A percentile compares a stretch with the other conserved stretches of the same genome.
Evolutionary conservation across 1,140 invertebrate genomes (phyloP).

Genomic region (Saccostrea cuccullata): DNA sequence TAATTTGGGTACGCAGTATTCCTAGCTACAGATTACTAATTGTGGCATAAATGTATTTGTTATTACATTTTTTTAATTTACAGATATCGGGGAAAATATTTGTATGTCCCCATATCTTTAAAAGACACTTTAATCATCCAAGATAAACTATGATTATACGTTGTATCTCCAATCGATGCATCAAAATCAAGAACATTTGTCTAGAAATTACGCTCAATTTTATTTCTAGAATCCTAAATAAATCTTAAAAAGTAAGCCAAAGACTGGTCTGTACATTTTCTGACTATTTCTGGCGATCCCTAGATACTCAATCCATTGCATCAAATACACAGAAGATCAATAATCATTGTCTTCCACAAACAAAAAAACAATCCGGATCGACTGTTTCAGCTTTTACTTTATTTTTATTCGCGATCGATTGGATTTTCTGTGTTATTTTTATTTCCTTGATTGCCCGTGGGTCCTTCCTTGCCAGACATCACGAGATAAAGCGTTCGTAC

Average conservation of each 20-base stretch:
- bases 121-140: no score
- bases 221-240: background rate
- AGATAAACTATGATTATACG: no score
- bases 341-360: background rate
- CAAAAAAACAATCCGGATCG: background rate
- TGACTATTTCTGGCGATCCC: background rate
- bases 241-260: background rate
- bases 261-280: background rate
- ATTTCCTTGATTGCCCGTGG: background rate
- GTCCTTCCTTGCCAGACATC: background rate
- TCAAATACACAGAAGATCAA: background rate
- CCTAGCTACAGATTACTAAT: no score
- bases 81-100: no score
- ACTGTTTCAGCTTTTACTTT: background rate
- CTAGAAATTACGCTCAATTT: background rate
- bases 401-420: background rate
- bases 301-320: background rate
- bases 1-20: no score
- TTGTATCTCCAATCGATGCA: no score
- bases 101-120: no score
- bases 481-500: background rate
- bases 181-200: background rate
- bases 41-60: no score
- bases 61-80: no score
- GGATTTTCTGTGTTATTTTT: conserved; percentile 10